These are phyloP conservation scores for Romanogobio albipinnatus DNA, from an alignment of 2,113 vertebrate species.

Conservation along the genomic window DNA sequence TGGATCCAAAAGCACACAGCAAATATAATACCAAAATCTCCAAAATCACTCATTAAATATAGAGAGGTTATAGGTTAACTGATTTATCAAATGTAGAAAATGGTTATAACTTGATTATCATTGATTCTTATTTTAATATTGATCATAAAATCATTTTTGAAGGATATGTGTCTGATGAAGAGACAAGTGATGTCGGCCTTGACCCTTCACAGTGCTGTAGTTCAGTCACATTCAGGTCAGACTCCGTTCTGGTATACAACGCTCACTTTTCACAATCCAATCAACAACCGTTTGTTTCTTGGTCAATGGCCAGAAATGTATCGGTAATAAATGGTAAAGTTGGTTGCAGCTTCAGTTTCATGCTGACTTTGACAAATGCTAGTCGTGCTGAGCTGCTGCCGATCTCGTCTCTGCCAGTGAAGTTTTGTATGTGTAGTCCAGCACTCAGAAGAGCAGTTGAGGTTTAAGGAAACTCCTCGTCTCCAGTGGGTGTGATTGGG, in stretches of 20 bases:
- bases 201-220: too few relatives aligned
- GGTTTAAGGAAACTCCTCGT: constrained; percentile 36
- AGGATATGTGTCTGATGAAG: too few relatives aligned
- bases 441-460: not conserved
- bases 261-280: not conserved
- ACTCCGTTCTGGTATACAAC: not conserved
- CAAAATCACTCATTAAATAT: too few relatives aligned
- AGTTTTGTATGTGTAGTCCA: not conserved
- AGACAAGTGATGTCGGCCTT: too few relatives aligned
- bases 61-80: too few relatives aligned
- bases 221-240: too few relatives aligned
- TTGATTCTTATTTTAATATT: too few relatives aligned
- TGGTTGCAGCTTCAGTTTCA: not conserved
- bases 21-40: too few relatives aligned
- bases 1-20: too few relatives aligned
- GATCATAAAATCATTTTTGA: too few relatives aligned
- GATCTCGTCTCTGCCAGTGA: not conserved
- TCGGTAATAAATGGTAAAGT: not conserved
- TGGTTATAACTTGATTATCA: too few relatives aligned
- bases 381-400: not conserved
- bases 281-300: not conserved
- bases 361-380: not conserved
- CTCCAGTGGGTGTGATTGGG: constrained; percentile 6
- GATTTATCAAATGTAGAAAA: too few relatives aligned
- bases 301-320: not conserved